Evolutionary conservation across 2,797 vertebrate genomes (phyloP).

Genomic region (Enteromius unitaeniatus): DNA sequence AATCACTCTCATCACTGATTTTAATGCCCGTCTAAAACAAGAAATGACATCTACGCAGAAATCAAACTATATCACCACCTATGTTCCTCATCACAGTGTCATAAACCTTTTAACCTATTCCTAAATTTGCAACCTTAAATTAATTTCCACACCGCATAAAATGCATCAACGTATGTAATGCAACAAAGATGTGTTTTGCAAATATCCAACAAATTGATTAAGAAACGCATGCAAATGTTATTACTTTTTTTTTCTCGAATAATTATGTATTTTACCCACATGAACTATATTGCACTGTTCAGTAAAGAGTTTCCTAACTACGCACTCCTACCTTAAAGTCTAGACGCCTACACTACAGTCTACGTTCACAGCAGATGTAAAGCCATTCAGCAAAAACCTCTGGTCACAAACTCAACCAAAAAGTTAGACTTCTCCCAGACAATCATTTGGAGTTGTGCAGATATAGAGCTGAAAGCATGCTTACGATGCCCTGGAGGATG

Average conservation of each 20-base stretch:
- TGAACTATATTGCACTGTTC: neutral
- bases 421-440: neutral
- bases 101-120: neutral
- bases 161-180: neutral
- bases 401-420: neutral
- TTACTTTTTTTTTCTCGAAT: no score
- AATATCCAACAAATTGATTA: neutral
- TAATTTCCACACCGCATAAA: neutral
- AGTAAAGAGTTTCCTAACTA: neutral
- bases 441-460: neutral
- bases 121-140: neutral
- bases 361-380: neutral
- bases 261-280: neutral
- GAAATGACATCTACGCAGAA: neutral
- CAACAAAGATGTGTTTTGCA: neutral
- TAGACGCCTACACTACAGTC: neutral
- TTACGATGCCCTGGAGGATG: constrained; percentile 89
- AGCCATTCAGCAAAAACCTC: neutral
- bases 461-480: constrained; percentile 64
- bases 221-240: neutral
- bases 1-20: neutral
- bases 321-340: neutral
- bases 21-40: neutral
- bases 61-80: neutral
- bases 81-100: neutral